Conservation (phyloP, 1,140 invertebrate species). For the Bombyx mandarina region DNA sequence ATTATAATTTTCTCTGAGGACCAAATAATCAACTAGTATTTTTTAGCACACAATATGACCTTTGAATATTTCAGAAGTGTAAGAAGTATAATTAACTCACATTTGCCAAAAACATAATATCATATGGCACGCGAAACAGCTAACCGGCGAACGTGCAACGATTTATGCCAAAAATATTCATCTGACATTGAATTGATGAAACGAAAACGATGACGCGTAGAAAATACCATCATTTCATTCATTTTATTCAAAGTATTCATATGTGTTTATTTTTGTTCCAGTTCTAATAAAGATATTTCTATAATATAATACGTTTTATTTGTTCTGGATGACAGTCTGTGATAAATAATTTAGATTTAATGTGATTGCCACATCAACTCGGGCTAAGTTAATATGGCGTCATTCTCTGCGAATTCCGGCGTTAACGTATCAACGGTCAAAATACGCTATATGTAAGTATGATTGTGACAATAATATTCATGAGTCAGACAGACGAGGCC, state of each 20-base stretch:
- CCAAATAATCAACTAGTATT: no score
- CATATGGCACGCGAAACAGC: not conserved
- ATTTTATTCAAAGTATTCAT: not conserved
- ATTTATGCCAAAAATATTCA: conserved; percentile 1
- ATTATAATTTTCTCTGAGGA: no score
- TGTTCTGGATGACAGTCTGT: no score
- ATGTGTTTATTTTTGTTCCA: no score
- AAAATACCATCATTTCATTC: not conserved
- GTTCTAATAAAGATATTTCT: no score
- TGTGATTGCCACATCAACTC: conserved; percentile 13
- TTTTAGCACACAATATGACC: no score
- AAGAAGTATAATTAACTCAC: not conserved
- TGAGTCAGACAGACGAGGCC: conserved; percentile 48
- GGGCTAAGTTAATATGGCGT: conserved; percentile 46
- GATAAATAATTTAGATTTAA: not conserved
- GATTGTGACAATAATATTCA: conserved; percentile 59
- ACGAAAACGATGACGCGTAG: not conserved
- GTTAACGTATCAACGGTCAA: conserved; percentile 43
- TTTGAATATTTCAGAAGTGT: no score
- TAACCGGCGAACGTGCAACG: not conserved
- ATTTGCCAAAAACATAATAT: not conserved
- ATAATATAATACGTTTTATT: no score
- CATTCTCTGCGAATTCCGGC: conserved; percentile 45
- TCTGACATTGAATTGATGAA: not conserved
- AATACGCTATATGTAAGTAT: conserved; percentile 40